These are phyloP conservation scores for Lasioglossum morio DNA, from an alignment of 2,888 invertebrate species.

Conservation along the genomic window DNA sequence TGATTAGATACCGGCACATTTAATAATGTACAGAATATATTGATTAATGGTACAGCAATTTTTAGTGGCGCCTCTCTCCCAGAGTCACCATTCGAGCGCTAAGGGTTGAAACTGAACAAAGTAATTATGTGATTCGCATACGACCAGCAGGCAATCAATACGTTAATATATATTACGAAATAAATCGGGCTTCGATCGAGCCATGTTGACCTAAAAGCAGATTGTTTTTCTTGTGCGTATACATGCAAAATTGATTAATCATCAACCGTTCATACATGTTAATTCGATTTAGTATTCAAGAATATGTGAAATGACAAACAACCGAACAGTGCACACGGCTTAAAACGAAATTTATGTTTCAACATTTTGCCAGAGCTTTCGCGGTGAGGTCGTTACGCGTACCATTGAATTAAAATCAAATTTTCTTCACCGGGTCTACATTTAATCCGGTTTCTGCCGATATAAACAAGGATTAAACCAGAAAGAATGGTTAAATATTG, in stretches of 20 bases:
- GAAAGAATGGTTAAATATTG: neutral
- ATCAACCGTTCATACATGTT: neutral
- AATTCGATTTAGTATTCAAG: neutral
- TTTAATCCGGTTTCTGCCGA: conserved; percentile 3
- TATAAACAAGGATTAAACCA: neutral
- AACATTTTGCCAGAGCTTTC: neutral
- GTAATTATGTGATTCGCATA: neutral
- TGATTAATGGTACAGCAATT: too few relatives aligned
- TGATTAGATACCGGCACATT: too few relatives aligned
- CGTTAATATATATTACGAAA: neutral
- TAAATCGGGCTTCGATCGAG: neutral
- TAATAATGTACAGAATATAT: too few relatives aligned
- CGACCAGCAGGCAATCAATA: neutral
- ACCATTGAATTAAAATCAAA: neutral
- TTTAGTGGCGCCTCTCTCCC: too few relatives aligned
- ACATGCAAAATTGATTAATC: neutral
- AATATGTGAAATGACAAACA: neutral
- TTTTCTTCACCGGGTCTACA: too few relatives aligned
- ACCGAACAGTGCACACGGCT: neutral
- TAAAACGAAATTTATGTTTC: neutral
- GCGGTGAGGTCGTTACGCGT: neutral
- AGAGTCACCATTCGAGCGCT: too few relatives aligned
- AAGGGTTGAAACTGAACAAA: neutral
- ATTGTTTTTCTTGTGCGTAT: neutral
- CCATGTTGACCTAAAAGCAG: neutral